Conservation (phyloP, 2,888 invertebrate species). For the Leucozona laternaria region DNA sequence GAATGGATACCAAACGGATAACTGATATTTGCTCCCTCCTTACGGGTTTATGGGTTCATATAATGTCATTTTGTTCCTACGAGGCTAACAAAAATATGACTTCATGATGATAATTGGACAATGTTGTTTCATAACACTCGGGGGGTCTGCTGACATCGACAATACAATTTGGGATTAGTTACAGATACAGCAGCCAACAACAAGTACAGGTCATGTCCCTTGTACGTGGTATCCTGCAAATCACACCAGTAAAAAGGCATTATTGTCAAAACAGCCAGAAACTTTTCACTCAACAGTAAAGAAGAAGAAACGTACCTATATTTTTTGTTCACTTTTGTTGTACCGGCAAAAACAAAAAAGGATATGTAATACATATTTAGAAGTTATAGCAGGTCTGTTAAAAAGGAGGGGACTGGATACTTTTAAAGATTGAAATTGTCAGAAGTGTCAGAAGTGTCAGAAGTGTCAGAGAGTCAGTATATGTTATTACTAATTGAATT, state of each 20-base stretch:
- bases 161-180: conserved; percentile 37
- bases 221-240: conserved; percentile 41
- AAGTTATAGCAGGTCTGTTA: not conserved
- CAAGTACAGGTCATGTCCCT: conserved; percentile 33
- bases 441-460: too few species aligned
- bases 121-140: not conserved
- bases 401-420: not conserved
- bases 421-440: not conserved
- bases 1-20: not conserved
- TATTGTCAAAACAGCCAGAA: conserved; percentile 16
- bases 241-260: conserved; percentile 40
- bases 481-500: too few species aligned
- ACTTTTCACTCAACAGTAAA: not conserved
- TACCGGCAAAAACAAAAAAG: not conserved
- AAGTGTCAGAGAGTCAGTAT: too few species aligned
- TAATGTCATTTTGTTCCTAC: not conserved
- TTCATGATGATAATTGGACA: conserved; percentile 30
- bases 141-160: conserved; percentile 12
- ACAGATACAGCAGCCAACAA: conserved; percentile 5
- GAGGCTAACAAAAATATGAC: conserved; percentile 41
- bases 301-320: not conserved
- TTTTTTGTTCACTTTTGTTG: not conserved
- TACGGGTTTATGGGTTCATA: not conserved
- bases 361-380: too few species aligned
- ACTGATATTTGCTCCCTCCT: not conserved